These are phyloP conservation scores for Labeo calbasu DNA, from an alignment of 2,797 vertebrate genomes.

Conservation along the genomic window DNA sequence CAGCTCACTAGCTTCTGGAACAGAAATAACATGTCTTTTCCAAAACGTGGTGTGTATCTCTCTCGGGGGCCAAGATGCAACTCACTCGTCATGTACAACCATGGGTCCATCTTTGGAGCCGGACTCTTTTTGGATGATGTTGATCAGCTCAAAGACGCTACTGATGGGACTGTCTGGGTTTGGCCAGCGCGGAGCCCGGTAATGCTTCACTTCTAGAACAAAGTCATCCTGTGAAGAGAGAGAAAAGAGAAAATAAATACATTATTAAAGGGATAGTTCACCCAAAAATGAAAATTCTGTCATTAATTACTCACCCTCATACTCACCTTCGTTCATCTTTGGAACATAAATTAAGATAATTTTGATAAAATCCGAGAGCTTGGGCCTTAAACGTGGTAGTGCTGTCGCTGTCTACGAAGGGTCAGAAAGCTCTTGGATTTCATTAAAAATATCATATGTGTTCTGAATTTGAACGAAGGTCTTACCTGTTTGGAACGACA, in stretches of 20 bases:
- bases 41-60: not conserved
- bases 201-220: slow-evolving; percentile 92
- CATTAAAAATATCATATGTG: too few species aligned
- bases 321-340: too few species aligned
- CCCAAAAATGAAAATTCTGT: too few species aligned
- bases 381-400: too few species aligned
- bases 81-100: slow-evolving; percentile 93
- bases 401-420: too few species aligned
- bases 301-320: too few species aligned
- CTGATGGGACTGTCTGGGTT: slow-evolving; percentile 95
- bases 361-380: too few species aligned
- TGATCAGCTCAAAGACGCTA: slow-evolving; percentile 90
- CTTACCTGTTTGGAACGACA: too few species aligned
- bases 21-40: not conserved
- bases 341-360: too few species aligned
- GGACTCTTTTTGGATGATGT: slow-evolving; percentile 84
- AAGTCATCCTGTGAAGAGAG: slow-evolving; percentile 86
- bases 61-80: slow-evolving; percentile 4
- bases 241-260: not conserved
- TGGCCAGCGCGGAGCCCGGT: slow-evolving; percentile 89
- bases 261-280: not conserved
- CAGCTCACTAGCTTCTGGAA: not conserved
- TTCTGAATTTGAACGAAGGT: too few species aligned
- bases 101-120: slow-evolving; percentile 83
- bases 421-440: too few species aligned